A percentile compares a stretch with the other conserved stretches of the same genome.
Evolutionary conservation across 2,888 invertebrate species (phyloP).

Genomic region (Drosophila paranaensis): DNA sequence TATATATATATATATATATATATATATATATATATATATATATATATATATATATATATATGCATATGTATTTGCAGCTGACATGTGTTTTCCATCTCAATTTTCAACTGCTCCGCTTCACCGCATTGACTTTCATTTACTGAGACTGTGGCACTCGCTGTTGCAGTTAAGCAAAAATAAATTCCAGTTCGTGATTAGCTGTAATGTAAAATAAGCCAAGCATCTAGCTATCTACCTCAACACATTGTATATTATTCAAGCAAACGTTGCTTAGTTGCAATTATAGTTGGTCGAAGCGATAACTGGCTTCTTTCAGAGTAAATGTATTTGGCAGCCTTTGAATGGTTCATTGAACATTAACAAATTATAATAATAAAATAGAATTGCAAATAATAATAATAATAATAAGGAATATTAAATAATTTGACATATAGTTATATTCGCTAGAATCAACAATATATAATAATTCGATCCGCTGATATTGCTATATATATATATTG

Average conservation of each 20-base stretch:
- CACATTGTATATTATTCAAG: not conserved
- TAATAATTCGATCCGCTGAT: too few species aligned
- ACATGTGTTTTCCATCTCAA: slow-evolving; percentile 12
- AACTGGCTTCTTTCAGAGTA: not conserved
- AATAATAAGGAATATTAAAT: not conserved
- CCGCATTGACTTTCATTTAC: slow-evolving; percentile 22
- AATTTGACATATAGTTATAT: not conserved
- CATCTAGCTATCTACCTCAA: not conserved
- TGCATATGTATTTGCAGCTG: not conserved
- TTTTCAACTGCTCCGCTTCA: slow-evolving; percentile 10
- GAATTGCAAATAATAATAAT: not conserved
- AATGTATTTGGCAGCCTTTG: not conserved
- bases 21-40: not conserved
- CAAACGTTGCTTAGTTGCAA: not conserved
- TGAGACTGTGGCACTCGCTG: slow-evolving; percentile 7
- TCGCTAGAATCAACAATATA: too few species aligned
- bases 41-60: not conserved
- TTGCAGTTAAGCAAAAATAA: slow-evolving; percentile 2
- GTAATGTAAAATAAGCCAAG: not conserved
- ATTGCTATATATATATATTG: too few species aligned
- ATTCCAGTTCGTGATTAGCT: slow-evolving; percentile 3
- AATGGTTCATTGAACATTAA: not conserved
- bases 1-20: not conserved
- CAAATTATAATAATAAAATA: not conserved
- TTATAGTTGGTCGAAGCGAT: not conserved